phyloP scores from a whole-genome alignment of 1,140 invertebrate genomes.

The Meteorus sp. region DNA sequence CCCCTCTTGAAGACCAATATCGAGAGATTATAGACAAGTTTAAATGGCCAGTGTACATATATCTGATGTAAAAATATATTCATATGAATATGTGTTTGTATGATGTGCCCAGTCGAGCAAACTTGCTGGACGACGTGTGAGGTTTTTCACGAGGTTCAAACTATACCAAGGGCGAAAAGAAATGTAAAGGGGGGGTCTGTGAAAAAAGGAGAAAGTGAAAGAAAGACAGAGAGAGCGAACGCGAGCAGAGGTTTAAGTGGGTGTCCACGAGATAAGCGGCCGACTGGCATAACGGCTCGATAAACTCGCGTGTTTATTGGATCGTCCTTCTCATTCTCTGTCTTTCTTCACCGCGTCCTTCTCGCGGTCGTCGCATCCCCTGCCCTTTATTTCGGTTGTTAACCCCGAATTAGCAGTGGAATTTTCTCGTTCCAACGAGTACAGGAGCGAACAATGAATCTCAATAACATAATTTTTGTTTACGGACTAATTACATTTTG shows the following conservation, averaged over 20 bases:
- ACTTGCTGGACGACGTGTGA: constrained; percentile 43
- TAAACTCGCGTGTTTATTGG: constrained; percentile 54
- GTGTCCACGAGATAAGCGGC: constrained; percentile 52
- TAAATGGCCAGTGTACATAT: too few relatives aligned
- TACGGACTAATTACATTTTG: too few relatives aligned
- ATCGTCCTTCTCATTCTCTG: constrained; percentile 32
- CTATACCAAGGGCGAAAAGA: too few relatives aligned
- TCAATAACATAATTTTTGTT: too few relatives aligned
- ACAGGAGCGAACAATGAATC: background rate
- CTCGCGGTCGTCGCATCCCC: constrained; percentile 15
- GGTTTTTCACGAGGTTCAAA: constrained; percentile 51
- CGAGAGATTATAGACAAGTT: too few relatives aligned
- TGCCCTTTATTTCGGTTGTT: constrained; percentile 36
- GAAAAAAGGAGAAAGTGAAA: background rate
- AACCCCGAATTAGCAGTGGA: constrained; percentile 35
- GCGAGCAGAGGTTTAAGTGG: constrained; percentile 48
- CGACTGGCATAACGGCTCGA: constrained; percentile 51
- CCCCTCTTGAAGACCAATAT: too few relatives aligned
- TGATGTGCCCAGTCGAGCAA: background rate
- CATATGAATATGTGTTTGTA: background rate
- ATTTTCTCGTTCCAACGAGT: background rate
- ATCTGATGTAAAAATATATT: too few relatives aligned
- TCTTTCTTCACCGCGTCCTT: constrained; percentile 5
- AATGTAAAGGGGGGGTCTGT: constrained; percentile 24
- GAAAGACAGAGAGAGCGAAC: background rate